phyloP scores from a whole-genome alignment of 2,113 vertebrate genomes.

The Onychostruthus taczanowskii region DNA sequence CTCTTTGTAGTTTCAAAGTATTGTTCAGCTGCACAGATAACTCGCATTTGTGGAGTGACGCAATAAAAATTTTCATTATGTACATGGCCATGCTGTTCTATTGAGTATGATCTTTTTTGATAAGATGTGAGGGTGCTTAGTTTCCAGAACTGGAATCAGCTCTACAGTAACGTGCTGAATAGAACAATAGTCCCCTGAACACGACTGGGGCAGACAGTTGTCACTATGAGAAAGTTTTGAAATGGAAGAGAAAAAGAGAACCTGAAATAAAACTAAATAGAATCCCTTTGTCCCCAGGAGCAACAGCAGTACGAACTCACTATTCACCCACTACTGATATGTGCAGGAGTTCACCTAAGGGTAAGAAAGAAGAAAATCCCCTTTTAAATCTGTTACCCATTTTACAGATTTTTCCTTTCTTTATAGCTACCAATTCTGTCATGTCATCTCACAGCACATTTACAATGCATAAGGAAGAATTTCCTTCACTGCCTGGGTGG shows the following conservation, averaged over 20 bases:
- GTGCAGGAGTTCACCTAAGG: background rate
- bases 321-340: background rate
- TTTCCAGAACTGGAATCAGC: background rate
- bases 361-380: background rate
- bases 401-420: background rate
- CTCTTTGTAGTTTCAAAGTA: conserved; percentile 6
- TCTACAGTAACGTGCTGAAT: background rate
- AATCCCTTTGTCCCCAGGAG: background rate
- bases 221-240: background rate
- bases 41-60: background rate
- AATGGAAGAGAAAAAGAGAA: background rate
- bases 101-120: background rate
- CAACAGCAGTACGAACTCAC: background rate
- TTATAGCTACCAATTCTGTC: background rate
- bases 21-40: conserved; percentile 12
- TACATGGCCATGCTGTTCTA: background rate
- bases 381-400: background rate
- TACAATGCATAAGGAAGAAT: background rate
- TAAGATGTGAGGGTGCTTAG: background rate
- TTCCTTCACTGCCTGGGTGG: background rate
- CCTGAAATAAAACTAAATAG: background rate
- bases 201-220: background rate
- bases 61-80: conserved; percentile 12
- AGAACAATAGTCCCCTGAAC: background rate
- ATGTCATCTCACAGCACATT: background rate